A percentile compares a stretch with the other conserved stretches of the same genome.
Conservation (phyloP, 2,113 vertebrate species). For the Bos javanicus region DNA sequence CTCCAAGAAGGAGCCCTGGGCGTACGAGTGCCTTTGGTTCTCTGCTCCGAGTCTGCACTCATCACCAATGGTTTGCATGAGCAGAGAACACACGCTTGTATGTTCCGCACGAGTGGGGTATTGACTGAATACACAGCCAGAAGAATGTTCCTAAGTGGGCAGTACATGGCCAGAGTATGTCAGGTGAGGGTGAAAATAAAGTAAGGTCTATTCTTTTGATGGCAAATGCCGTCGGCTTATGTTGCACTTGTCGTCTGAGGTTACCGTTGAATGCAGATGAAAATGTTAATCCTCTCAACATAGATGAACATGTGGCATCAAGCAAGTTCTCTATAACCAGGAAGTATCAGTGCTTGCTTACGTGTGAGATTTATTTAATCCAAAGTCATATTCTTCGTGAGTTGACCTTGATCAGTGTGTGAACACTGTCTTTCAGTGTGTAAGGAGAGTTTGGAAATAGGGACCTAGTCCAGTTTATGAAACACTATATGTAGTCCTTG, state of each 20-base stretch:
- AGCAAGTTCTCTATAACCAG: neutral
- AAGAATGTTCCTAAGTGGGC: conserved; percentile 77
- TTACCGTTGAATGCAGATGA: neutral
- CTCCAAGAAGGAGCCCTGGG: conserved; percentile 1
- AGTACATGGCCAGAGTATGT: conserved; percentile 74
- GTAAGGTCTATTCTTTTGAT: conserved; percentile 56
- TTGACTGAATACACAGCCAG: conserved; percentile 77
- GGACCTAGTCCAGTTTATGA: neutral
- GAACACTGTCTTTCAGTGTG: neutral
- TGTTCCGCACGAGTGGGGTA: conserved; percentile 72
- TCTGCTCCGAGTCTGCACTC: conserved; percentile 11
- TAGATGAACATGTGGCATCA: neutral
- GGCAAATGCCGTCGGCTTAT: conserved; percentile 35
- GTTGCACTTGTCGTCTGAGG: conserved; percentile 3
- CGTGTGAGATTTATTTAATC: neutral
- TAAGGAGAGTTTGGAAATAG: neutral
- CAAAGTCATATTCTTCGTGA: neutral
- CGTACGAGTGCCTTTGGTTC: neutral
- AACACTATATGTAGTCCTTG: neutral
- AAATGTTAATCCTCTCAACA: conserved; percentile 28
- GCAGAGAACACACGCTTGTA: conserved; percentile 67
- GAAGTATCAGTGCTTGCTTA: neutral
- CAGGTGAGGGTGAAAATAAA: conserved; percentile 69
- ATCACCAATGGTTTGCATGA: conserved; percentile 56
- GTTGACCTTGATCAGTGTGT: neutral